A percentile compares a stretch with the other conserved stretches of the same genome.
phyloP scores from a whole-genome alignment of 1,140 invertebrate genomes.

The Drosophila lini region DNA sequence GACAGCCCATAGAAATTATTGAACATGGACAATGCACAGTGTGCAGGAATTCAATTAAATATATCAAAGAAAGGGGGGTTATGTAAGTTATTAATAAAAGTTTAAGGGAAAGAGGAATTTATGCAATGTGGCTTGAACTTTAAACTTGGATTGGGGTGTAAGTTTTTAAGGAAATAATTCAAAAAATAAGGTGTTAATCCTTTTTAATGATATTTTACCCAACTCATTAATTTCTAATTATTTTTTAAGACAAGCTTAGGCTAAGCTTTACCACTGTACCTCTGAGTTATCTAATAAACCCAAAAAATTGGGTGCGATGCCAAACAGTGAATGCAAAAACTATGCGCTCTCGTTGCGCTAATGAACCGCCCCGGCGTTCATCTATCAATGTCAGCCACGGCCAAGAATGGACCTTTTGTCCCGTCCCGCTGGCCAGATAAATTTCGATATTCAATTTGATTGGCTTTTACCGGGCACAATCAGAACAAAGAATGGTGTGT shows the following conservation, averaged over 20 bases:
- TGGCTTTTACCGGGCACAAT: slow-evolving; percentile 60
- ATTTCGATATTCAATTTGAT: slow-evolving; percentile 71
- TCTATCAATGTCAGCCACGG: slow-evolving; percentile 74
- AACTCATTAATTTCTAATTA: neutral
- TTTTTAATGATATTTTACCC: neutral
- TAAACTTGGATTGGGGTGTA: neutral
- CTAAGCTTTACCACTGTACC: slow-evolving; percentile 24
- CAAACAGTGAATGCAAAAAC: slow-evolving; percentile 68
- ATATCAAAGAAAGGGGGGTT: neutral
- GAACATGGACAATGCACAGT: slow-evolving; percentile 47
- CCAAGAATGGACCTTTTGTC: slow-evolving; percentile 67
- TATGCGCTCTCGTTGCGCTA: slow-evolving; percentile 62
- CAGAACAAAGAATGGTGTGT: slow-evolving; percentile 51
- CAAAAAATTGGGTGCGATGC: slow-evolving; percentile 57
- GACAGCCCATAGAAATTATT: slow-evolving; percentile 78
- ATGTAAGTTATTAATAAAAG: slow-evolving; percentile 4
- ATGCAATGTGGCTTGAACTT: neutral
- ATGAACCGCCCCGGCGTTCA: slow-evolving; percentile 69
- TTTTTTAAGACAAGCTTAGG: neutral
- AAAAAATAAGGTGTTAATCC: neutral
- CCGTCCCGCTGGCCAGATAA: slow-evolving; percentile 45
- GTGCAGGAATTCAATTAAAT: slow-evolving; percentile 19
- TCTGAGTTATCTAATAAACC: slow-evolving; percentile 65
- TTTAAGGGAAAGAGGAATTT: neutral
- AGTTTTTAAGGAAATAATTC: neutral